Base-by-base conservation (phyloP, 2,797 vertebrate genomes). In the Oryzias dopingdopingensis region DNA sequence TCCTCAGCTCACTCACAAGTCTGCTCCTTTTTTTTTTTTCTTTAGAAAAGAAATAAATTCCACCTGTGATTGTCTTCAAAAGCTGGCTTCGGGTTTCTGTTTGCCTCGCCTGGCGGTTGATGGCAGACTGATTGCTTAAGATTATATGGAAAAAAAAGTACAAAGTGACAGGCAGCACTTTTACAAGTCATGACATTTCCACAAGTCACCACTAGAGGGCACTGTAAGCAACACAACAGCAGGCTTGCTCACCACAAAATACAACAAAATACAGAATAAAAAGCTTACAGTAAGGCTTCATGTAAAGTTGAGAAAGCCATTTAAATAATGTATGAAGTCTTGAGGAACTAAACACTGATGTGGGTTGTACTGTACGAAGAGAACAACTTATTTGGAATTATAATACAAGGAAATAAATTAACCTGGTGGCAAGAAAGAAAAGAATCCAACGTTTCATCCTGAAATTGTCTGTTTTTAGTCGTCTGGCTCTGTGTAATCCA, bases 381-480 rank as follows among this genome's bases (percentile, higher is more conserved):
- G 75, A 89, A 86, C 85, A 90, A 89, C 81, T 81, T 79, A 86
- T 90, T 84, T 86, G 80, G 83, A 85, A 76, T 80, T 89, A 87
- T 90, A 84, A 88, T 91, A 91, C 88, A 92, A 90, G 80, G 71
- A 89, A 92, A 92, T 91, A 92, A 92, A 92, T 92, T 81, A 91
- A 82, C 67, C 64, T 40, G 56, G 62, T 7, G 26, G 26, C 26
- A 3, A 32, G 64, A 45, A 23, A 37, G 51, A 48, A 60, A 57
- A 60, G 42, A 53, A 52, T 26, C 46, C 43, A 56, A 20, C n/a
- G 48, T 53, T 70, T 57, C 63, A 48, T 65, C 65, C 64, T 43
- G 43, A 23, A 72, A 85, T 64, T 56, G 76, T 79, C 59, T 56
- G 51, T 69, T 56, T 52, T 63, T n/a, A 52, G 6, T 76, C 49